Percentiles rank a stretch among this genome's conserved stretches.
Evolutionary conservation across 2,113 vertebrate species (phyloP).

Genomic region (Danionella cerebrum): DNA sequence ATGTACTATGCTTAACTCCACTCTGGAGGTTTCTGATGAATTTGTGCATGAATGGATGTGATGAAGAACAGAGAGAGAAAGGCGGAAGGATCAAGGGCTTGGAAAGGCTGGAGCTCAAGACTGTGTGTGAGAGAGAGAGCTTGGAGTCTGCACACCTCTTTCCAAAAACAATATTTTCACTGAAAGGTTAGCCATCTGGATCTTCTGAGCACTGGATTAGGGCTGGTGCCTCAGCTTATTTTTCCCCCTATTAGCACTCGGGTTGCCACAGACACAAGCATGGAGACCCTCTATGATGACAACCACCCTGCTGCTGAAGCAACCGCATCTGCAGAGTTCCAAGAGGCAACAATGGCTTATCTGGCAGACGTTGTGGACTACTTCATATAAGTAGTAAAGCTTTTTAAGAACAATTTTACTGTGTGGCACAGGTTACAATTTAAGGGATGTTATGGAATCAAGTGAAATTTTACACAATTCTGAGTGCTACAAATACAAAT

Average conservation of each 20-base stretch:
- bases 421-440: not conserved
- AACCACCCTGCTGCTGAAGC: constrained; percentile 35
- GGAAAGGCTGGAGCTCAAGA: not conserved
- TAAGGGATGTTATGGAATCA: too few species aligned
- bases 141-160: constrained; percentile 47
- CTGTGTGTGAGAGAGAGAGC: constrained; percentile 1
- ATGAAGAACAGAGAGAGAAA: constrained; percentile 51
- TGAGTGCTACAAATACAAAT: too few species aligned
- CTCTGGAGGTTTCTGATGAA: constrained; percentile 47
- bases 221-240: constrained; percentile 61
- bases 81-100: not conserved
- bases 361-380: not conserved
- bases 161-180: constrained; percentile 73
- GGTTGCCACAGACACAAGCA: constrained; percentile 40
- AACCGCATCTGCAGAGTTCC: constrained; percentile 6
- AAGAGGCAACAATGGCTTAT: not conserved
- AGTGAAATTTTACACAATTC: too few species aligned
- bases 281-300: constrained; percentile 39
- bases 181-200: constrained; percentile 72
- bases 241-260: constrained; percentile 30
- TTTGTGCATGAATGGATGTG: constrained; percentile 46
- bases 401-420: not conserved
- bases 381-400: not conserved
- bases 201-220: constrained; percentile 70
- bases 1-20: constrained; percentile 13